These are phyloP conservation scores for Athalia rosae DNA, from an alignment of 2,888 invertebrate species.

Conservation along the genomic window DNA sequence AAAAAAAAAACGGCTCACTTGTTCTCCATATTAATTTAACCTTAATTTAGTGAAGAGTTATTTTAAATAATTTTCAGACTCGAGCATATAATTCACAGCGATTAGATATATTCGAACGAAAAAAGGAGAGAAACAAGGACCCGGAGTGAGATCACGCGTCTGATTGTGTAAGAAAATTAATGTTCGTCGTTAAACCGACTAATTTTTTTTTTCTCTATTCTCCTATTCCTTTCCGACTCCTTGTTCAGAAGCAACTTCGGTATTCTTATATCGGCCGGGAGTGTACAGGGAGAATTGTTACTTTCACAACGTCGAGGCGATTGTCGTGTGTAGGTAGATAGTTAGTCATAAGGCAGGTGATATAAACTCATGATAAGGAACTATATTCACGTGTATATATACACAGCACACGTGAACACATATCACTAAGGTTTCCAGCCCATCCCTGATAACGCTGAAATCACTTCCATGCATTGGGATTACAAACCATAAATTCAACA, in stretches of 20 bases:
- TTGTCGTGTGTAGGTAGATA: too few relatives aligned
- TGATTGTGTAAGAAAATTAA: neutral
- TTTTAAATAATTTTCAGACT: neutral
- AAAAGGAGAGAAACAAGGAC: too few relatives aligned
- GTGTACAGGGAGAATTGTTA: too few relatives aligned
- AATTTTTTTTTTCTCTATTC: neutral
- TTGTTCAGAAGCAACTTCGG: neutral
- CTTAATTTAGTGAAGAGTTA: neutral
- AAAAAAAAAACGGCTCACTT: neutral
- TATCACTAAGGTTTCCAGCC: neutral
- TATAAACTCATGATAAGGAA: too few relatives aligned
- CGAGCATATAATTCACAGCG: too few relatives aligned
- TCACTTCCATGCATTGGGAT: slow-evolving; percentile 50
- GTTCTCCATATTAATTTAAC: neutral
- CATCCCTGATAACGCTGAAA: slow-evolving; percentile 52
- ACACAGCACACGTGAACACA: too few relatives aligned
- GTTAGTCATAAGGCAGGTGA: too few relatives aligned
- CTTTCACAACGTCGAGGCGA: too few relatives aligned
- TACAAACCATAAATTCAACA: slow-evolving; percentile 44
- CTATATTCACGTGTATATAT: too few relatives aligned
- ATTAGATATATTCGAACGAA: too few relatives aligned
- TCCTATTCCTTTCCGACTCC: neutral
- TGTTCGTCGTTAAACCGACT: neutral
- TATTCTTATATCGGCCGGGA: too few relatives aligned
- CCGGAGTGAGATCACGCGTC: neutral